Percentiles rank a stretch among this genome's conserved stretches.
These are phyloP conservation scores for Glyphotaelius pellucidus DNA, from an alignment of 2,888 invertebrate species.

Conservation along the genomic window DNA sequence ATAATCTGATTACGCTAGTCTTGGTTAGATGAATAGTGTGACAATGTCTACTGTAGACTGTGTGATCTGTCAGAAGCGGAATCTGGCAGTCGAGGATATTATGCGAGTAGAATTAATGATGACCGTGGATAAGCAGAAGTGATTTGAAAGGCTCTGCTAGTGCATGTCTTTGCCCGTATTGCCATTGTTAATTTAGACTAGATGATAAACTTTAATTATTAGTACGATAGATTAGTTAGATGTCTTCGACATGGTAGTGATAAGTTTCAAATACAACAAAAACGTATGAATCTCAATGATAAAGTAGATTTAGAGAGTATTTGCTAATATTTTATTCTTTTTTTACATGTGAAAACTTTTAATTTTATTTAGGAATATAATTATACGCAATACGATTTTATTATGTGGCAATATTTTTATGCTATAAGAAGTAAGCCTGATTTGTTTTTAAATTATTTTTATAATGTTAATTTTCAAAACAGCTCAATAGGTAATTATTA, in stretches of 20 bases:
- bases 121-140: conserved; percentile 61
- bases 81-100: not conserved
- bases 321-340: conserved; percentile 45
- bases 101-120: not conserved
- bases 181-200: conserved; percentile 66
- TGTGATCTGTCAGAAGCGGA: conserved; percentile 26
- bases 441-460: conserved; percentile 45
- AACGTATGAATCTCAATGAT: conserved; percentile 49
- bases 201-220: conserved; percentile 51
- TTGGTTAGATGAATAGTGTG: conserved; percentile 59
- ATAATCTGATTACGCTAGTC: conserved; percentile 65
- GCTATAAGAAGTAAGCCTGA: conserved; percentile 45
- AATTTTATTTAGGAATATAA: conserved; percentile 35
- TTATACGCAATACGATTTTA: conserved; percentile 31
- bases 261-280: conserved; percentile 14
- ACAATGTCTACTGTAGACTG: conserved; percentile 45
- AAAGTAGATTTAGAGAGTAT: conserved; percentile 32
- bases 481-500: conserved; percentile 31
- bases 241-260: conserved; percentile 17
- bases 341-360: conserved; percentile 42
- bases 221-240: conserved; percentile 45
- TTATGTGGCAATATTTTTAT: conserved; percentile 46
- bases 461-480: conserved; percentile 26
- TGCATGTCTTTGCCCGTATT: conserved; percentile 66
- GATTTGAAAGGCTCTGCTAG: conserved; percentile 60